A percentile compares a stretch with the other conserved stretches of the same genome.
phyloP scores from a whole-genome alignment of 2,888 invertebrate species.

The Sialis lutaria region DNA sequence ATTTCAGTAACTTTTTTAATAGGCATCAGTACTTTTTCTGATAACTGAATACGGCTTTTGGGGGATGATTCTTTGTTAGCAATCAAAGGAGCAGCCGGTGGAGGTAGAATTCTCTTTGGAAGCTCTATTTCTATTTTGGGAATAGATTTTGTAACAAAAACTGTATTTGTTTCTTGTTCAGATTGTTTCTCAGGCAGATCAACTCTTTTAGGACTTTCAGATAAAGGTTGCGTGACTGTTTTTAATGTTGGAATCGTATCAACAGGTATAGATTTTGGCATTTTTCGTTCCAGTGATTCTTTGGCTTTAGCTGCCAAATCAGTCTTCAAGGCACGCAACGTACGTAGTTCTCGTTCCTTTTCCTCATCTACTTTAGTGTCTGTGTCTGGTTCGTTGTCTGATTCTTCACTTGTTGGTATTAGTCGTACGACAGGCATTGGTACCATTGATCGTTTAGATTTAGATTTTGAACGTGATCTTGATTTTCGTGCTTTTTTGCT shows the following conservation, averaged over 20 bases:
- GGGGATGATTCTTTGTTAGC: constrained; percentile 2
- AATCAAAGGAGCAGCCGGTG: not conserved
- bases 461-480: constrained; percentile 25
- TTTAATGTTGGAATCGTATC: constrained; percentile 17
- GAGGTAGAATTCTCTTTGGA: constrained; percentile 1
- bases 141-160: constrained; percentile 2
- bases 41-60: constrained; percentile 3
- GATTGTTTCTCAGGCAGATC: not conserved
- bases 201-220: constrained; percentile 1
- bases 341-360: constrained; percentile 46
- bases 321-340: constrained; percentile 44
- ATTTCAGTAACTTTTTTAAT: constrained; percentile 3
- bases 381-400: constrained; percentile 27
- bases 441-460: constrained; percentile 15
- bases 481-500: constrained; percentile 34
- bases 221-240: constrained; percentile 9
- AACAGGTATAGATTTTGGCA: constrained; percentile 25
- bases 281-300: constrained; percentile 42
- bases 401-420: constrained; percentile 37
- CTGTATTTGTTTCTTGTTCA: constrained; percentile 5
- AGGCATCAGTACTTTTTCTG: constrained; percentile 2
- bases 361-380: constrained; percentile 37
- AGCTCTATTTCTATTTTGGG: constrained; percentile 5
- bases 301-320: constrained; percentile 55
- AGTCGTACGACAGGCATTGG: constrained; percentile 36